These are phyloP conservation scores for Phocoena sinus DNA, from an alignment of 2,113 vertebrate species.

Conservation along the genomic window DNA sequence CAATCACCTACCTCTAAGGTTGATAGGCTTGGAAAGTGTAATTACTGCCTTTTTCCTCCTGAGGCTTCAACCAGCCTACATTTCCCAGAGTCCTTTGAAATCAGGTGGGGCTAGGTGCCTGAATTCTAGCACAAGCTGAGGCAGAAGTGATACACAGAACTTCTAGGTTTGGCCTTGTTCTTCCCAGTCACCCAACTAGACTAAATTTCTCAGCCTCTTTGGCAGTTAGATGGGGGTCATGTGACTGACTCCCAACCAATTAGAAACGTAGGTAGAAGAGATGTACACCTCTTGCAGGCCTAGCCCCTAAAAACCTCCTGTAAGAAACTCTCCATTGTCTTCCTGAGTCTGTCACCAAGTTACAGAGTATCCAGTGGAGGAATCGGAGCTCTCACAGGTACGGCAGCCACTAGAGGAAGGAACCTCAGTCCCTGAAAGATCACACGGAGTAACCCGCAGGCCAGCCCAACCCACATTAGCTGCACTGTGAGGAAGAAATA, in stretches of 20 bases:
- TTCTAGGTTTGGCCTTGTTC: not conserved
- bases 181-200: no score
- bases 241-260: not conserved
- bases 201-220: not conserved
- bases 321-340: not conserved
- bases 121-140: not conserved
- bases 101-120: not conserved
- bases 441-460: fast-evolving
- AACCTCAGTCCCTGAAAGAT: not conserved
- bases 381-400: no score
- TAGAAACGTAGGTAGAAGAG: not conserved
- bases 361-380: not conserved
- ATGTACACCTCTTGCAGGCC: no score
- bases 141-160: not conserved
- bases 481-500: not conserved
- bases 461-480: no score
- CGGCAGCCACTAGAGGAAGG: not conserved
- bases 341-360: not conserved
- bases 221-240: not conserved
- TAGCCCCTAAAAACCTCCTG: not conserved
- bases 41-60: not conserved
- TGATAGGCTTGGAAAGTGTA: not conserved
- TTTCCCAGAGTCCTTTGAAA: not conserved
- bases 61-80: not conserved
- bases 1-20: not conserved